Percentiles rank a stretch among this genome's conserved stretches.
Conservation (phyloP, 2,888 invertebrate genomes). For the Temnothorax rugatulus region DNA sequence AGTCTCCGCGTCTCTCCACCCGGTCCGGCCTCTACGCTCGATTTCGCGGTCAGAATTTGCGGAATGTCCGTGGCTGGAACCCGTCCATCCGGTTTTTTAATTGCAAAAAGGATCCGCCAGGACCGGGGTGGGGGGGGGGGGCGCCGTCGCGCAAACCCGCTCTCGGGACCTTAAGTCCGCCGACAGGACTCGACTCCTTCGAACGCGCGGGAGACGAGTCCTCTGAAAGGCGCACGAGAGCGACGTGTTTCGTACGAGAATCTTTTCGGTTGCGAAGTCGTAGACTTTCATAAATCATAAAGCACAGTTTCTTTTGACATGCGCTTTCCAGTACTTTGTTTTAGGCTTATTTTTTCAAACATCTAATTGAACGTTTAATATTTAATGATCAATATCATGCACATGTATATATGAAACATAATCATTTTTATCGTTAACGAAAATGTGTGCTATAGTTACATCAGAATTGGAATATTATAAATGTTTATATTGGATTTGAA, state of each 20-base stretch:
- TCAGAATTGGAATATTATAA: not conserved
- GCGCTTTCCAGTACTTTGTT: not conserved
- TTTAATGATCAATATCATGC: not conserved
- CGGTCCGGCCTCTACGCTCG: constrained; percentile 76
- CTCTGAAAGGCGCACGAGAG: constrained; percentile 8
- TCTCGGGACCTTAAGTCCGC: constrained; percentile 63
- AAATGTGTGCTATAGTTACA: no score
- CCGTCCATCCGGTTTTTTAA: constrained; percentile 86
- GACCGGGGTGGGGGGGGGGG: constrained; percentile 61
- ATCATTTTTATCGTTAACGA: not conserved
- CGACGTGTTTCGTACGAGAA: constrained; percentile 21
- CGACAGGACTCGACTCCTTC: constrained; percentile 52
- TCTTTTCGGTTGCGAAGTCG: constrained; percentile 1
- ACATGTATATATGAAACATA: not conserved
- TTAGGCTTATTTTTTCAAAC: not conserved
- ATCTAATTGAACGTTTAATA: not conserved
- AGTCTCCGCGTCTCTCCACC: constrained; percentile 52
- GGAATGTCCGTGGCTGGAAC: constrained; percentile 85
- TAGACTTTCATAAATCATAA: constrained; percentile 19
- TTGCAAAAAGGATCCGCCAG: constrained; percentile 84
- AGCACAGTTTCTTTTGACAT: not conserved
- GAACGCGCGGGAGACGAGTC: constrained; percentile 43
- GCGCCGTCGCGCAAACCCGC: constrained; percentile 62
- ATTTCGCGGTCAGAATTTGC: constrained; percentile 85
- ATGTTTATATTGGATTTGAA: not conserved